Base-by-base conservation (phyloP, 2,888 invertebrate species). In the Mesoligia furuncula region DNA sequence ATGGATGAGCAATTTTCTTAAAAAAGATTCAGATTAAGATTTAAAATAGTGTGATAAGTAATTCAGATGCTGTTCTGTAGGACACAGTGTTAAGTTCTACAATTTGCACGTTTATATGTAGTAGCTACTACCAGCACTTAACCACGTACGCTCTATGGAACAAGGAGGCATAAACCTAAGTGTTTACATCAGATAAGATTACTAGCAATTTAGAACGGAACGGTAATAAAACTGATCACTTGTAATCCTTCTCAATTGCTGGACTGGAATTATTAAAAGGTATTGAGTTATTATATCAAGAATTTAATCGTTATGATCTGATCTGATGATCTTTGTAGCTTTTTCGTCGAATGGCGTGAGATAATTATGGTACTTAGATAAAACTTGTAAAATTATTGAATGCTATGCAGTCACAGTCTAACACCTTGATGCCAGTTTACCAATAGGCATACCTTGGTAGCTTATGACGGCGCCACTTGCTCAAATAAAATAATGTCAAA, bases 101-200 rank as follows among this genome's bases (percentile, higher is more conserved):
- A 68, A 64, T 64, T 27, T 36, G 24, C 42, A 9, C n/a, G 31
- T 20, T 64, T 69, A 36, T 67, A n/a, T 72, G 24, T 51, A 45
- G 51, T n/a, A n/a, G n/a, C n/a, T n/a, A n/a, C 36, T 45, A 54
- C 59, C 62, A 39, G n/a, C 79, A 83, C 72, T 81, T 61, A 66
- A 36, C 31, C 31, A 31, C 31, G 31, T 31, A 31, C 31, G 8
- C 15, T 66, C 27, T 31, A 67, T 59, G 15, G 17, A 31, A 68
- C 54, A 68, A 48, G 15, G 48, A 70, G 66, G 36, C 75, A 69
- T 54, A 75, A 64, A 75, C 68, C 51, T 27, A 62, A 80, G 72
- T 73, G 66, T 59, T 85, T 85, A 62, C 61, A 75, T 66, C 72
- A 72, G 69, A 80, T 69, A 79, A 62, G 80, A 77, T 68, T 72